Evolutionary conservation across 2,113 vertebrate species (phyloP), one percentile per base, ranked within the genome.

Genomic region (Stictonetta naevosa): DNA sequence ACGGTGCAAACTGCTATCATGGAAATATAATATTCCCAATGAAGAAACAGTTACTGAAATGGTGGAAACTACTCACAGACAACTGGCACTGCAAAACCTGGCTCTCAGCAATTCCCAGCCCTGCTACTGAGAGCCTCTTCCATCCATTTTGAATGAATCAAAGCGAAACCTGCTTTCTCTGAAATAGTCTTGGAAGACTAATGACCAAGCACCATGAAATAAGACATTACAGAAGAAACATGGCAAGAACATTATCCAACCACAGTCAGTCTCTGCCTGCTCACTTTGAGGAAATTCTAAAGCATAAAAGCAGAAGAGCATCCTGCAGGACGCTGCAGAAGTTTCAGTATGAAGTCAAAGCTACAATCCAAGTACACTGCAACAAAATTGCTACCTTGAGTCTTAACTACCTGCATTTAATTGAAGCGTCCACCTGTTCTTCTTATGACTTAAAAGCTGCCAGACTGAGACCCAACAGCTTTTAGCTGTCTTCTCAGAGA

Each of bases 321-420:
- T 11, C 26, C 33, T 66, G 19, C 21, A 68, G 44, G 48, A 52
- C 33, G 33, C 8, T 56, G 42, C 50, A 63, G n/a, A 69, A 34
- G 5, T 31, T 29, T 63, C 58, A 18, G 44, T 40, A 7, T 3
- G 6, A 82, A 12, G 33, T 44, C 71, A 63, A 80, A 91, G 38
- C 18, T 36, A 36, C 1, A 3, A 62, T 28, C 21, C 21, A 60
- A 1, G 4, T 7, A 50, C 1, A 52, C 0, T 4, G 44, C 66
- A 62, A 60, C 8, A 78, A 76, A 78, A 87, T 36, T 13, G 21
- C 7, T 10, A 38, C 11, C 53, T 33, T 93, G 36, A 55, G 6
- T 44, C n/a, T 55, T 46, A 59, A 68, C 83, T n/a, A 50, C 20
- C 31, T 62, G 21, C 14, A 42, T 48, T 69, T 80, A 69, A 66